Conservation (phyloP, 1,140 invertebrate genomes). For the Heliconius melpomene region DNA sequence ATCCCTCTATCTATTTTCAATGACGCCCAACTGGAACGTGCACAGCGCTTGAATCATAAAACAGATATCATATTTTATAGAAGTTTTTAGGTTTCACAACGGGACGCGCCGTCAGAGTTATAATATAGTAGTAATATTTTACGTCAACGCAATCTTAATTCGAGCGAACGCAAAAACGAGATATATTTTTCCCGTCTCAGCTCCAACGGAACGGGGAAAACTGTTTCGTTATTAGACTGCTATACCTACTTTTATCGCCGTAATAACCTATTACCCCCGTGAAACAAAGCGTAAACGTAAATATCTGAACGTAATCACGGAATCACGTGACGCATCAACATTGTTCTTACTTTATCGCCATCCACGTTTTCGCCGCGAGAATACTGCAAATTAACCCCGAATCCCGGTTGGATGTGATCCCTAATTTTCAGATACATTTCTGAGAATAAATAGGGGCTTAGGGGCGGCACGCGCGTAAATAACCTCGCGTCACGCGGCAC, state of each 20-base stretch:
- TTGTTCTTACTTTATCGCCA: constrained; percentile 48
- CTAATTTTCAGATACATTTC: constrained; percentile 81
- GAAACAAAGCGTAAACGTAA: constrained; percentile 36
- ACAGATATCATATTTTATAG: background rate
- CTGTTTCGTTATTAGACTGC: constrained; percentile 29
- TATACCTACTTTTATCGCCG: constrained; percentile 23
- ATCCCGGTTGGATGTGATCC: constrained; percentile 71
- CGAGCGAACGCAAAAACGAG: constrained; percentile 24
- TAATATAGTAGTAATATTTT: constrained; percentile 17
- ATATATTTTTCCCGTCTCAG: constrained; percentile 27
- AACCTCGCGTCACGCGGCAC: constrained; percentile 66
- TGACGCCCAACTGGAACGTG: background rate
- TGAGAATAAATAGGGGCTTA: constrained; percentile 79
- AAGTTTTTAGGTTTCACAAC: background rate
- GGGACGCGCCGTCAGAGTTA: background rate
- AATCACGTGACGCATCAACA: constrained; percentile 48
- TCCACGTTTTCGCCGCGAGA: constrained; percentile 45
- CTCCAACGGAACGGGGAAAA: constrained; percentile 20
- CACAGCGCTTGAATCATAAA: background rate
- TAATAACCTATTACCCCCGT: constrained; percentile 35
- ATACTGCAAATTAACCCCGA: constrained; percentile 70
- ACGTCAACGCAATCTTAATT: constrained; percentile 30
- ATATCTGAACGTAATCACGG: constrained; percentile 43
- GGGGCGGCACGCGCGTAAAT: constrained; percentile 76
- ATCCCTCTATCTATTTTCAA: background rate